Evolutionary conservation across 2,797 vertebrate species (phyloP), one percentile per base, ranked within the genome.

Genomic region (Characodon lateralis): DNA sequence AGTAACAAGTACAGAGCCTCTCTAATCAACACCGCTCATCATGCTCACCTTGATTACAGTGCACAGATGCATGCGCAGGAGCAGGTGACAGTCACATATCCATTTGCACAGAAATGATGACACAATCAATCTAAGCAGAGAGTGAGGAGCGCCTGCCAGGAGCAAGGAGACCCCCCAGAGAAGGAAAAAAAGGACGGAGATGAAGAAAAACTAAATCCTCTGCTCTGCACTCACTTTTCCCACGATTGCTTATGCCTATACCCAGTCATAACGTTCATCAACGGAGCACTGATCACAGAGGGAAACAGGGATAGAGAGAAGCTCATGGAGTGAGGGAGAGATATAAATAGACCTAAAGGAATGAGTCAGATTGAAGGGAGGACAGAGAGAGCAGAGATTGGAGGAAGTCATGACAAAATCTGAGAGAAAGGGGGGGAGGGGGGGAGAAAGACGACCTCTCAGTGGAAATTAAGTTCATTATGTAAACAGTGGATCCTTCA

Each of bases 301-400:
- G 43, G 75, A 73, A 80, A 71, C n/a, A 71, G 75, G 48, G 78
- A 51, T 83, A 89, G 88, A 85, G 76, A 55, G 65, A 84, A 72
- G 83, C 74, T 80, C 80, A 84, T 68, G 65, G 55, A 31, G 82
- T 50, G 79, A 78, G 82, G 12, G 75, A 70, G 76, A 73, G 89
- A 91, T 91, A 94, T 90, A 95, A 94, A 95, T 94, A 95, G 90
- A 92, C 85, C 88, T 88, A 90, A 87, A 89, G 89, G 92, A 93
- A 92, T 93, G 94, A 95, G 93, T 94, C 94, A 95, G 92, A 92
- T 91, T 84, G 89, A 90, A 86, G 87, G 83, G 82, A 91, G 86
- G 74, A 89, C 66, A 84, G 88, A 89, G 75, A 74, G 63, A 66
- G 63, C 35, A 77, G 46, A 78, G 72, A 84, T 80, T 70, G 83